Evolutionary conservation across 2,113 vertebrate species (phyloP).

Genomic region (Strix aluco): DNA sequence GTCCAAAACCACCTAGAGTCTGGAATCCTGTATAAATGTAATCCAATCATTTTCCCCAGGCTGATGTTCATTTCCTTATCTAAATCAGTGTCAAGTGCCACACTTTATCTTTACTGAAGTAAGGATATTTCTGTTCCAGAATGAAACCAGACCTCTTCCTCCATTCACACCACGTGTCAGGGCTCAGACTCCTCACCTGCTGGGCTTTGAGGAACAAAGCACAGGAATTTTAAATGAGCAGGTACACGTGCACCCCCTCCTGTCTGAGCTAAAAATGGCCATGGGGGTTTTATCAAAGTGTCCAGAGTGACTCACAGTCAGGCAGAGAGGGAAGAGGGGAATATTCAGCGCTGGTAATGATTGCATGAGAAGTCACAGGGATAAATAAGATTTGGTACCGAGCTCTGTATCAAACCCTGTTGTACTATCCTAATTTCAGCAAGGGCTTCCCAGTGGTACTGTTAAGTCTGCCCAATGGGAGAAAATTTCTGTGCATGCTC

Average conservation of each 20-base stretch:
- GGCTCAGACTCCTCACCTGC: background rate
- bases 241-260: background rate
- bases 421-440: background rate
- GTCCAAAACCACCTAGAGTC: background rate
- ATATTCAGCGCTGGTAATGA: background rate
- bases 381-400: background rate
- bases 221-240: background rate
- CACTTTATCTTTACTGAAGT: background rate
- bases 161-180: background rate
- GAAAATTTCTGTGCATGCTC: background rate
- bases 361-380: background rate
- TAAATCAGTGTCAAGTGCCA: background rate
- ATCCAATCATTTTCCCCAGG: background rate
- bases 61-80: background rate
- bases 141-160: background rate
- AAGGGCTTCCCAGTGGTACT: background rate
- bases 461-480: background rate
- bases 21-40: background rate
- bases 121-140: background rate
- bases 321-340: background rate
- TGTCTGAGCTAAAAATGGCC: background rate
- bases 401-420: background rate
- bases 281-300: background rate
- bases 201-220: background rate
- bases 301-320: background rate